Base-by-base conservation (phyloP, 1,140 invertebrate genomes). In the Drosophila tsacasi region DNA sequence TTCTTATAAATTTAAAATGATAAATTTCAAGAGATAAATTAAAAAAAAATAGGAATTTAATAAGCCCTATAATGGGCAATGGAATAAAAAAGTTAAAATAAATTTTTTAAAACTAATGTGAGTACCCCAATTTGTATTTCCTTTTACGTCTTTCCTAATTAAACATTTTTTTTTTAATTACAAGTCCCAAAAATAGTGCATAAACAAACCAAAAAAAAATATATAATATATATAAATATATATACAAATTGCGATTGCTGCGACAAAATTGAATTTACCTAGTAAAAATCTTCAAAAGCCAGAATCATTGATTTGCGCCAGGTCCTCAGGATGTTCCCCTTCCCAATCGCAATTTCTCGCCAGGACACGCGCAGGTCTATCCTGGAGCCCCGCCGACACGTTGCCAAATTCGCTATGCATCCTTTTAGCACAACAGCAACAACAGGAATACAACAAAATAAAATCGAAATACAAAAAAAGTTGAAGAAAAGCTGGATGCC, bases 271-370 rank as follows among this genome's bases (percentile, higher is more conserved):
- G 60, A 87, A 83, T 86, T 87, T 83, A 21, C 76, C 55, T 27
- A 39, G 30, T 25, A 82, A 73, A 79, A 87, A 85, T 86, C 83
- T 83, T 86, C 76, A 87, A 86, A 86, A 83, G 81, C 81, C 72
- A 84, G 71, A 67, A 30, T 83, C 54, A 76, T 78, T 69, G 83
- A 87, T 86, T 79, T 68, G 52, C 35, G 67, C 27, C 30, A 37
- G 32, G 12, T 21, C 32, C 39, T 40, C n/a, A 44, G 30, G 39
- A 17, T 23, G 37, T 69, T 42, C 7, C 32, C 32, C n/a, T 17
- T 2, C 32, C 4, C 44, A 39, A 49, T 35, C 46, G 42, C 71
- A 85, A 86, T 82, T 85, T 86, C 49, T 63, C 63, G 79, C 61
- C 63, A 44, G 66, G 64, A 58, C 78, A 83, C 63, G 72, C 77